Evolutionary conservation across 2,888 invertebrate species (phyloP).

Genomic region (Chalcis sispes): DNA sequence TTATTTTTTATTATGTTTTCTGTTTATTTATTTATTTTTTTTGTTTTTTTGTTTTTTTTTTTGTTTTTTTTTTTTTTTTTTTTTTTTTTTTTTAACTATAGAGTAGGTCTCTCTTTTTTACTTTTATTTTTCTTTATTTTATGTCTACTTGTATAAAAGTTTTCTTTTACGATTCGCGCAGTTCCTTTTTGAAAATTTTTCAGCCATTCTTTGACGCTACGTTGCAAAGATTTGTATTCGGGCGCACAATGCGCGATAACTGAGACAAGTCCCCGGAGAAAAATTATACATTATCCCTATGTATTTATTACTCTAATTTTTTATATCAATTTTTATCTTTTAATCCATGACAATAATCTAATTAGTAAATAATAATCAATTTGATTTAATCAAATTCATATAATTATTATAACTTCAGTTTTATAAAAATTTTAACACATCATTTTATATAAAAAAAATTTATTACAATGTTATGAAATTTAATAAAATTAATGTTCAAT

Average conservation of each 20-base stretch:
- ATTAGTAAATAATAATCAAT: background rate
- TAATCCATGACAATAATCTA: no score
- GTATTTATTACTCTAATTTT: background rate
- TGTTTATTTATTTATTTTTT: background rate
- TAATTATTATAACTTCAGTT: no score
- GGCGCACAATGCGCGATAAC: no score
- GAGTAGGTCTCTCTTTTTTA: background rate
- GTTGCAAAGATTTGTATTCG: constrained; percentile 5
- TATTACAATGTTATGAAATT: no score
- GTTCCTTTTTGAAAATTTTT: constrained; percentile 21
- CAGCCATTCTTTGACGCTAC: constrained; percentile 14
- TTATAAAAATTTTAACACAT: no score
- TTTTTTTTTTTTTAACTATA: constrained; percentile 6
- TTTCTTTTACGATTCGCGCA: constrained; percentile 30
- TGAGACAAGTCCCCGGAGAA: constrained; percentile 17
- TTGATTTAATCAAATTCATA: background rate
- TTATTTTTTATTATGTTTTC: constrained; percentile 12
- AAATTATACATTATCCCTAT: constrained; percentile 19
- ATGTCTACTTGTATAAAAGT: constrained; percentile 45
- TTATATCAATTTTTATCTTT: background rate
- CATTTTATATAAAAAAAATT: no score
- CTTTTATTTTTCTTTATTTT: constrained; percentile 23
- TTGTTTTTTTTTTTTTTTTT: constrained; percentile 7
- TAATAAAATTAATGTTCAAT: no score
- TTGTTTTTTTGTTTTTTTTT: constrained; percentile 6